Percentiles rank a stretch among this genome's conserved stretches.
Evolutionary conservation across 2,113 vertebrate genomes (phyloP).

Genomic region (Syngnathus floridae): DNA sequence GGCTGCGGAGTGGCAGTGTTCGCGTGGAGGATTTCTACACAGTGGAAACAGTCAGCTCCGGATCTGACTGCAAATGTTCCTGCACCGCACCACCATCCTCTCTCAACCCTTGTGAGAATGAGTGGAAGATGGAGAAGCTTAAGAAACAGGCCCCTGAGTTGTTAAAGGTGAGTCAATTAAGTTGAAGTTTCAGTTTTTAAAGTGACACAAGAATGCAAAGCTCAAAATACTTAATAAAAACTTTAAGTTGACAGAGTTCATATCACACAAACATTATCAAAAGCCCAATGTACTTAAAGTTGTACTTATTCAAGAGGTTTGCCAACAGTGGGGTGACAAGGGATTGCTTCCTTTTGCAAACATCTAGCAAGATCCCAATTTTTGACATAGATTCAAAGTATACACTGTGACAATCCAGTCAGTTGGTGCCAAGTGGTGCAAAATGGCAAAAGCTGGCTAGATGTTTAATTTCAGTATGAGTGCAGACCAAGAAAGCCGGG

Average conservation of each 20-base stretch:
- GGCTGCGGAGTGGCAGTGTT: constrained; percentile 73
- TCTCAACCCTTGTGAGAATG: constrained; percentile 92
- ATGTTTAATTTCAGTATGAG: too few species aligned
- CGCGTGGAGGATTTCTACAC: constrained; percentile 91
- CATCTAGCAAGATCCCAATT: background rate
- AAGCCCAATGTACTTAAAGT: background rate
- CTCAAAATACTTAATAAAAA: background rate
- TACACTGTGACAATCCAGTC: background rate
- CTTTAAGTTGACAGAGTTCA: background rate
- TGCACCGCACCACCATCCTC: constrained; percentile 90
- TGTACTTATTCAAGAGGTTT: background rate
- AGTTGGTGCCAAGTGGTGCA: background rate
- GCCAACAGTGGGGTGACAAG: background rate
- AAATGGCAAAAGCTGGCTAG: too few species aligned
- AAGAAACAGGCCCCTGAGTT: constrained; percentile 91
- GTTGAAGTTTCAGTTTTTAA: background rate
- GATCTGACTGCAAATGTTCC: constrained; percentile 88
- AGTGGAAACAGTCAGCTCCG: constrained; percentile 92
- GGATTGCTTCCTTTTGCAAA: background rate
- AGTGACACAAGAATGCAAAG: background rate
- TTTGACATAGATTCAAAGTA: background rate
- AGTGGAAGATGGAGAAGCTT: constrained; percentile 97
- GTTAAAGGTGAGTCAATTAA: constrained; percentile 75
- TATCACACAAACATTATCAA: background rate
- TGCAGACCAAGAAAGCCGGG: too few species aligned